Conservation (phyloP, 2,888 invertebrate genomes). For the Dioctria rufipes region DNA sequence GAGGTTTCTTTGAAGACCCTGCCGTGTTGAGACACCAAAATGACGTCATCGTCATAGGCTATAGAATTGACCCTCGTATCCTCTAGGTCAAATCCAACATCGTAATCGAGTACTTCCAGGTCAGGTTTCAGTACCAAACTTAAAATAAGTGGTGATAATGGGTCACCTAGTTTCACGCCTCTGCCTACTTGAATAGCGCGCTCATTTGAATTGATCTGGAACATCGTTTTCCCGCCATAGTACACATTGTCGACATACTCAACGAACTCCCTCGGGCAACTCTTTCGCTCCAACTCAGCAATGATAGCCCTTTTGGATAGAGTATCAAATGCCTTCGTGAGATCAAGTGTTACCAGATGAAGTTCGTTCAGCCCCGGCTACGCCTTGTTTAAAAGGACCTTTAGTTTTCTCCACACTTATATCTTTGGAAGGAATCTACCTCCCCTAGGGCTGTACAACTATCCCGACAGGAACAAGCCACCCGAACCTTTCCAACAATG, state of each 20-base stretch:
- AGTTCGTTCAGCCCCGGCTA: too few species aligned
- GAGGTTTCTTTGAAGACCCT: not conserved
- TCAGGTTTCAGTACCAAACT: not conserved
- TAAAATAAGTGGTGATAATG: not conserved
- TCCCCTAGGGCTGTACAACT: too few species aligned
- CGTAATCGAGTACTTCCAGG: not conserved
- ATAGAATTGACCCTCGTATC: not conserved
- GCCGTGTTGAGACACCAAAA: not conserved
- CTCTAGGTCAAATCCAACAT: too few species aligned
- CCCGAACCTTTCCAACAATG: too few species aligned
- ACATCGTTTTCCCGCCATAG: not conserved
- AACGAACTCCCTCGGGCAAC: not conserved
- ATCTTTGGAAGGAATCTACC: too few species aligned
- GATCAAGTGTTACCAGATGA: too few species aligned
- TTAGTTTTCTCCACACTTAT: too few species aligned
- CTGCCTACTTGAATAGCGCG: not conserved
- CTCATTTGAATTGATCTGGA: not conserved
- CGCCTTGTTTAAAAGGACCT: too few species aligned
- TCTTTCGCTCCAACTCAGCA: not conserved
- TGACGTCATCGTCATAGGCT: constrained; percentile 10
- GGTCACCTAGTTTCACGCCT: constrained; percentile 9
- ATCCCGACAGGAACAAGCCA: too few species aligned
- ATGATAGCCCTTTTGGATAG: too few species aligned
- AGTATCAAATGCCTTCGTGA: too few species aligned
- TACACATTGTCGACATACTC: not conserved